These are phyloP conservation scores for Tetanocera ferruginea DNA, from an alignment of 2,888 invertebrate genomes.

Conservation along the genomic window DNA sequence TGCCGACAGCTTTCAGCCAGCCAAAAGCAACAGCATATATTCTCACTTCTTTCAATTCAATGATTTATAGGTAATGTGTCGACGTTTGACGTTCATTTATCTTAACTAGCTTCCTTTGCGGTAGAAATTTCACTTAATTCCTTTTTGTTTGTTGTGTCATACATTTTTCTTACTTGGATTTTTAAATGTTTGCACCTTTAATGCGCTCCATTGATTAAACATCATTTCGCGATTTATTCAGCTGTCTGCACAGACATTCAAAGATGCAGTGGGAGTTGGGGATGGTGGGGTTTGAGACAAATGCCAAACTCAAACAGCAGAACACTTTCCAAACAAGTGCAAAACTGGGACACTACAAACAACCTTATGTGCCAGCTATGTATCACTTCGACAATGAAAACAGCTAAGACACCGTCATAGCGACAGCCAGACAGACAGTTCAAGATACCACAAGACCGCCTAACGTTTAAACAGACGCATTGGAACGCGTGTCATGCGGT, in stretches of 20 bases:
- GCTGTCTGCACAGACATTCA: not conserved
- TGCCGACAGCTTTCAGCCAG: too few species aligned
- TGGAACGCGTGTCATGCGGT: conserved; percentile 17
- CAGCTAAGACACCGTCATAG: not conserved
- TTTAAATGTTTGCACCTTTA: conserved; percentile 21
- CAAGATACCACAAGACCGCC: not conserved
- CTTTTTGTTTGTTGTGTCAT: not conserved
- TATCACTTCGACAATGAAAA: not conserved
- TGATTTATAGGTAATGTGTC: not conserved
- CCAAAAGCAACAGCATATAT: not conserved
- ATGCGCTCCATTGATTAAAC: conserved; percentile 30
- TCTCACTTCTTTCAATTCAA: conserved; percentile 22
- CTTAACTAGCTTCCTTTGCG: not conserved
- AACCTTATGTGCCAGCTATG: not conserved
- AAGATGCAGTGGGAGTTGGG: not conserved
- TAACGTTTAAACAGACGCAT: conserved; percentile 24
- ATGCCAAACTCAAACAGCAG: not conserved
- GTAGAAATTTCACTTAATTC: not conserved
- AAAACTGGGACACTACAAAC: conserved; percentile 28
- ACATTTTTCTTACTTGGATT: not conserved
- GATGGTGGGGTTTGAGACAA: not conserved
- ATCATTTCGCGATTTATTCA: not conserved
- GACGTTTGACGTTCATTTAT: not conserved
- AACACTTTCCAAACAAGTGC: conserved; percentile 33
- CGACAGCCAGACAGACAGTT: not conserved